Conservation (phyloP, 2,888 invertebrate genomes). For the Aleiodes testaceus region DNA sequence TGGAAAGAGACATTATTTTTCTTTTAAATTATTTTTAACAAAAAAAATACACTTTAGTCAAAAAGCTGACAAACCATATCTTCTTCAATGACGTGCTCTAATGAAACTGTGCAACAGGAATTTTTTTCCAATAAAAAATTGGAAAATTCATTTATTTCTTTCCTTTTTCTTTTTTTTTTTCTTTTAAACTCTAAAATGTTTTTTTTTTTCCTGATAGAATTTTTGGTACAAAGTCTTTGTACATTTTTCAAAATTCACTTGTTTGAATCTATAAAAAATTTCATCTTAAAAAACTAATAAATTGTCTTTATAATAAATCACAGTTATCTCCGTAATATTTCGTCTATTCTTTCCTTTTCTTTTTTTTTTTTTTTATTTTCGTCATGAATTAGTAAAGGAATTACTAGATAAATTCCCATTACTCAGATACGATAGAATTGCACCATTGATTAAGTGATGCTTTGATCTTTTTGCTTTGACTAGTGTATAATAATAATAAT, state of each 20-base stretch:
- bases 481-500: slow-evolving; percentile 57
- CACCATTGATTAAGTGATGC: slow-evolving; percentile 61
- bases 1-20: slow-evolving; percentile 4
- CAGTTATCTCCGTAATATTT: slow-evolving; percentile 54
- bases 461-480: slow-evolving; percentile 61
- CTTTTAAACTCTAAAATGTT: slow-evolving; percentile 8
- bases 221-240: slow-evolving; percentile 43
- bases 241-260: slow-evolving; percentile 37
- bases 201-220: slow-evolving; percentile 34
- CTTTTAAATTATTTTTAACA: background rate
- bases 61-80: slow-evolving; percentile 58
- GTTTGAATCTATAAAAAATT: slow-evolving; percentile 51
- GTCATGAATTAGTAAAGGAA: slow-evolving; percentile 53
- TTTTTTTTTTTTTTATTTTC: slow-evolving; percentile 11
- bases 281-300: slow-evolving; percentile 59
- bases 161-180: slow-evolving; percentile 4
- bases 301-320: slow-evolving; percentile 60
- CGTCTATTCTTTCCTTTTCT: slow-evolving; percentile 25
- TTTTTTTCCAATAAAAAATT: slow-evolving; percentile 42
- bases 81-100: slow-evolving; percentile 57
- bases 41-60: slow-evolving; percentile 57
- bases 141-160: background rate
- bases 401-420: slow-evolving; percentile 57
- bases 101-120: slow-evolving; percentile 62
- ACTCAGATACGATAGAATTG: slow-evolving; percentile 59